Evolutionary conservation across 2,113 vertebrate genomes (phyloP), one percentile per base, ranked within the genome.

Genomic region (Puma concolor): DNA sequence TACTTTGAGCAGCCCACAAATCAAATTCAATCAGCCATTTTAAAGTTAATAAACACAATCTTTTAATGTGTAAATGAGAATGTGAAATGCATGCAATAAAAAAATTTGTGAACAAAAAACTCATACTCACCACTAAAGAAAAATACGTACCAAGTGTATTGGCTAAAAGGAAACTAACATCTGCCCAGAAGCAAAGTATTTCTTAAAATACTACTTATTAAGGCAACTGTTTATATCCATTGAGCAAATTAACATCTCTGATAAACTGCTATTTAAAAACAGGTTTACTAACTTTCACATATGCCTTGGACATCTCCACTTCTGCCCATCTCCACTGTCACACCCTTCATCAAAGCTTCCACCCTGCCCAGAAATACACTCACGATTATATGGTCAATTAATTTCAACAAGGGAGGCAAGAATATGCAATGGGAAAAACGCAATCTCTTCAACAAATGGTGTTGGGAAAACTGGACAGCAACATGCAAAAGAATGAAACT

Each of bases 161-260:
- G 57, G 8, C 54, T 93, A 79, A 93, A 96, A 93, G 48, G 17
- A 96, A 96, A 91, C 64, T 64, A 93, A 44, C 1, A 48, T 36
- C 50, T 92, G 44, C 83, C 71, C 36, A 25, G 21, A 10, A 79
- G 10, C 36, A 88, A 33, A 27, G 6, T 88, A 80, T 69, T 94
- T 67, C 67, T 87, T 95, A 96, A 85, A 89, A 88, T 89, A 91
- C 44, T 92, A 66, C 50, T 85, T 67, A 67, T 83, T 92, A 79
- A 85, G 29, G 17, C 44, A 83, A 87, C 19, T 79, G 25, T 60
- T 88, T 85, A 44, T 60, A 64, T 60, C 14, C 63, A 91, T 0
- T 80, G 7, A 50, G 66, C 29, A 96, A 86, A 89, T 69, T 88
- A 60, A 0, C 17, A 29, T 69, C 23, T 72, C 83, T 74, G 25